phyloP scores from a whole-genome alignment of 2,113 vertebrate species.

The Eleginops maclovinus region DNA sequence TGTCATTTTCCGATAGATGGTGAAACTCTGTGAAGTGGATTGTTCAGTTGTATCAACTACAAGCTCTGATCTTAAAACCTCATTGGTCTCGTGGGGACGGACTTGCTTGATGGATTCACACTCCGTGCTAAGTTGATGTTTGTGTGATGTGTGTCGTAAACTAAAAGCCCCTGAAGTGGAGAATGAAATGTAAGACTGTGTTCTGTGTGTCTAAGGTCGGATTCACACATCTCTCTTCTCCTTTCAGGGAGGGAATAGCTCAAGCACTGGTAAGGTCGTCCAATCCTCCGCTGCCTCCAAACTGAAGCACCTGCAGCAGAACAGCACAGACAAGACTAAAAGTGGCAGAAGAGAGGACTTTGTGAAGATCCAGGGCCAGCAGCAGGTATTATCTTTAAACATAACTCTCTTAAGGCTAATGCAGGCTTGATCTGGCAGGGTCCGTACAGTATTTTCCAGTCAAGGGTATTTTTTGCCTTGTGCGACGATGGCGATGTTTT shows the following conservation, averaged over 20 bases:
- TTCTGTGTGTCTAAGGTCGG: constrained; percentile 3
- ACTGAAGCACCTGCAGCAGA: constrained; percentile 92
- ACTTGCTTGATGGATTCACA: constrained; percentile 14
- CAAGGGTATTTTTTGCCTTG: too few species aligned
- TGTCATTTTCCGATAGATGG: constrained; percentile 46
- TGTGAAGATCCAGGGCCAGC: constrained; percentile 92
- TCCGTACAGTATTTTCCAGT: background rate
- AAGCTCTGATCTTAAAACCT: constrained; percentile 51
- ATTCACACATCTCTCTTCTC: constrained; percentile 29
- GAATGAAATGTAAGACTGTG: constrained; percentile 20
- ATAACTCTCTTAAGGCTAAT: background rate
- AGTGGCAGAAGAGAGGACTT: constrained; percentile 92
- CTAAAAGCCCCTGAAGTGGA: constrained; percentile 10
- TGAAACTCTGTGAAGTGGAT: constrained; percentile 41
- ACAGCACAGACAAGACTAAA: constrained; percentile 93
- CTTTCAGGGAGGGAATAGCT: constrained; percentile 72
- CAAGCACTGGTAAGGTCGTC: constrained; percentile 87
- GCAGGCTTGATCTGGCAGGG: constrained; percentile 6
- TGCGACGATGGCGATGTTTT: too few species aligned
- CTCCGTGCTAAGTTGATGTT: constrained; percentile 8
- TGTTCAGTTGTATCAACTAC: constrained; percentile 29
- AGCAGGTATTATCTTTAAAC: constrained; percentile 87
- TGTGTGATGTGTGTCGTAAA: constrained; percentile 37
- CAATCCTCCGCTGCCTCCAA: constrained; percentile 89
- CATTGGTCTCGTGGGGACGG: constrained; percentile 37